Evolutionary conservation across 2,888 invertebrate species (phyloP), one percentile per base, ranked within the genome.

Genomic region (Lacanobia wlatinum): DNA sequence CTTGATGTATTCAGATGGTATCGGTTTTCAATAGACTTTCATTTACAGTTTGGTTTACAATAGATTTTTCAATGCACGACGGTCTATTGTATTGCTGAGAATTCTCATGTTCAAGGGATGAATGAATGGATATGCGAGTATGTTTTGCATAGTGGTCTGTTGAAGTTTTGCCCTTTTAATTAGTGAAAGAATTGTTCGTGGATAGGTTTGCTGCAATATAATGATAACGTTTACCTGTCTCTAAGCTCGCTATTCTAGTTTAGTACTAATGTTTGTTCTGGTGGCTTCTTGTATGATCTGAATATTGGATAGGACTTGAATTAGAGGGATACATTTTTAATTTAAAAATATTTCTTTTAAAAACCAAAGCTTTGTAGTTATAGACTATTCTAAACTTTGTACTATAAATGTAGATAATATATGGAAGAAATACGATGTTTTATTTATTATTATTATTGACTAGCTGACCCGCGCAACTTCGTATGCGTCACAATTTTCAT

Each of bases 21-120:
- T 82, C 58, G 43, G 63, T 50, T 70, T 77, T 28, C 65, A 58
- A 78, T 77, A 58, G 61, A 76, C 53, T 62, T 81, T 60, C 50
- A 55, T 65, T 69, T 46, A 50, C 21, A 50, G 8, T 77, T 43
- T 23, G 23, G 48, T 10, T 58, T 23, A 69, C 69, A 82, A 78
- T 65, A 76, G 69, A 52, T 62, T 48, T 56, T 62, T 28, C 43
- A 62, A 50, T 62, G 52, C 40, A 52, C 40, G 40, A 58, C 14
- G 21, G n/a, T 65, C 69, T 50, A 82, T 78, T 82, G 61, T 82
- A 12, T 58, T 50, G 34, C 18, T 62, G 18, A 38, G 50, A 50
- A 38, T 58, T 53, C 55, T 50, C 34, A 48, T 62, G 10, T 65
- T 65, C 43, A 21, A 60, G n/a, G 55, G 60, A 38, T 52, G 55